Evolutionary conservation across 2,797 vertebrate genomes (phyloP), one percentile per base, ranked within the genome.

Genomic region (Peromyscus attwateri): DNA sequence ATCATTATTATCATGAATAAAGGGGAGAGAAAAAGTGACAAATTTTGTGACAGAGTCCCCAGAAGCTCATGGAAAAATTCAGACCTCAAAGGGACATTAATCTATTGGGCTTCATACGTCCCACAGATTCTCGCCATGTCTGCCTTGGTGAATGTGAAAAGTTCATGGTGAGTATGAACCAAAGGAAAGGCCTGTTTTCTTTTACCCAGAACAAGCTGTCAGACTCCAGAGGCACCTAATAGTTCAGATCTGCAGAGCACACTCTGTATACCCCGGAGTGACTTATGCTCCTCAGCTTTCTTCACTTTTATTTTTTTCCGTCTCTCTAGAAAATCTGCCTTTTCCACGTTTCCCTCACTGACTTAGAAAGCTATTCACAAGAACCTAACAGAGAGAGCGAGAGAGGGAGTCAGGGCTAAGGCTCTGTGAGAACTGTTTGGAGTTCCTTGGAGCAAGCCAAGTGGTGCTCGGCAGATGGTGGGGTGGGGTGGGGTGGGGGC

Each of bases 201-300:
- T 93, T 87, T 91, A 71, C 23, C n/a, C 9, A 46, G 90, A 75
- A 43, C 25, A 52, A 68, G 37, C 25, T 79, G 81, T 85, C 64
- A 27, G 34, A 82, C 52, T 70, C 77, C 94, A 62, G 52, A 94
- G 57, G 73, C 2, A 70, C 64, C 95, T 55, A 68, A 6, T 37
- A 49, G 79, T 94, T 95, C 87, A 80, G 49, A 87, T 94, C 87
- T 93, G 64, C 40, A 88, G 66, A 87, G 43, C 66, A 92, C 16
- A 0, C 60, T 80, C n/a, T 0, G 3, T 12, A 81, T 52, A 75
- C 10, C n/a, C 19, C 29, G 46, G 73, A 34, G 2, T 0, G 0
- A 64, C n/a, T 94, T 57, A 31, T 7, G 79, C 75, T 34, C 12
- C 71, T 84, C 19, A 21, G 34, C 40, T 12, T 14, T 7, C 76